phyloP scores from a whole-genome alignment of 2,888 invertebrate genomes.

The Cephonodes hylas region DNA sequence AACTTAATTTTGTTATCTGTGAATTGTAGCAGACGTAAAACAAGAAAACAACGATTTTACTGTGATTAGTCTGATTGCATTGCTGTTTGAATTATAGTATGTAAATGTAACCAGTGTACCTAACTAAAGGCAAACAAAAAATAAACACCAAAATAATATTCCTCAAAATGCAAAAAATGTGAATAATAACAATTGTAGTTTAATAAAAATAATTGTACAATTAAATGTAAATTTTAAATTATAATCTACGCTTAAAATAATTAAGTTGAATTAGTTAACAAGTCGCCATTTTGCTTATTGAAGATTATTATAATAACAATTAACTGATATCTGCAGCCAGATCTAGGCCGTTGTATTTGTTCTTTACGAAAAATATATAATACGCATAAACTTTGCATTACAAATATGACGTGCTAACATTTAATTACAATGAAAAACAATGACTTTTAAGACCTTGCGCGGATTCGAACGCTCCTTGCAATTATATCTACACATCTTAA shows the following conservation, averaged over 20 bases:
- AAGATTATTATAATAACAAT: neutral
- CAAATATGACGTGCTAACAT: neutral
- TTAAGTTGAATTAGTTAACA: conserved; percentile 1
- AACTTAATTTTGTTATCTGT: too few species aligned
- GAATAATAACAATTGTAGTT: too few species aligned
- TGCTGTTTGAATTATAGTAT: too few species aligned
- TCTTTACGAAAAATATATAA: neutral
- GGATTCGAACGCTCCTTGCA: too few species aligned
- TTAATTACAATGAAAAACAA: neutral
- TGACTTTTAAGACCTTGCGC: neutral
- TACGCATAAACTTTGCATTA: neutral
- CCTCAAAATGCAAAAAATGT: too few species aligned
- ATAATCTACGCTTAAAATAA: neutral
- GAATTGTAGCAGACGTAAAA: too few species aligned
- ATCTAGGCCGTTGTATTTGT: neutral
- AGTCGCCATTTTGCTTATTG: neutral
- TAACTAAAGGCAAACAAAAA: too few species aligned
- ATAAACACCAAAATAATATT: too few species aligned
- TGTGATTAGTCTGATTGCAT: too few species aligned
- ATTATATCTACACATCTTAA: too few species aligned
- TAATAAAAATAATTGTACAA: neutral
- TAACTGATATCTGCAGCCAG: neutral
- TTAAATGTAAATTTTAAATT: neutral
- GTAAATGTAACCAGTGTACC: too few species aligned
- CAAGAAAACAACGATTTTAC: too few species aligned